Conservation (phyloP, 1,140 invertebrate species). For the Andrena cerasifolii region DNA sequence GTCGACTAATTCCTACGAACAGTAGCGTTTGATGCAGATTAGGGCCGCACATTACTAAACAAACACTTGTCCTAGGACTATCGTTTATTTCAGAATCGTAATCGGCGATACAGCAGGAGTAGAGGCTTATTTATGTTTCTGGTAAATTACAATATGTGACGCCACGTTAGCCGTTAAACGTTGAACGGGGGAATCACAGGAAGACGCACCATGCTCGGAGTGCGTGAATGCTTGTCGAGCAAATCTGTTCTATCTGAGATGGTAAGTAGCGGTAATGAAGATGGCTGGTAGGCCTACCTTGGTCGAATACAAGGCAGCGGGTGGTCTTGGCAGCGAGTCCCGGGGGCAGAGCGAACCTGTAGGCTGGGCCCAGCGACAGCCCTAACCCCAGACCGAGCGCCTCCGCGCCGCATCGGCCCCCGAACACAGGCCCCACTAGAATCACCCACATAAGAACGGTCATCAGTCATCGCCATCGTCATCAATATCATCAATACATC, state of each 20-base stretch:
- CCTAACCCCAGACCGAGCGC: constrained; percentile 82
- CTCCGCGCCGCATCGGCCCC: constrained; percentile 83
- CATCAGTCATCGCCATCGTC: constrained; percentile 77
- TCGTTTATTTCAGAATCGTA: too few species aligned
- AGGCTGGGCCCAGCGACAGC: constrained; percentile 81
- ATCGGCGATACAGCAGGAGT: too few species aligned
- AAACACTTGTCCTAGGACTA: too few species aligned
- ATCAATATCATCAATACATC: constrained; percentile 2
- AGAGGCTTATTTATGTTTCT: too few species aligned
- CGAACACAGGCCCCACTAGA: constrained; percentile 83
- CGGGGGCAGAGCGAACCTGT: constrained; percentile 83
- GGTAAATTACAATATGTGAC: too few species aligned
- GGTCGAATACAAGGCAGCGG: constrained; percentile 83
- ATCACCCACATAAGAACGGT: constrained; percentile 75
- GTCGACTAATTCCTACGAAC: too few species aligned
- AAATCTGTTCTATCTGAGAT: constrained; percentile 30
- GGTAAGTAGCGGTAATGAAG: constrained; percentile 70
- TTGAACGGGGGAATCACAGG: neutral
- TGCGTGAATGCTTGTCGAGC: neutral
- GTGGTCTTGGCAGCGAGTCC: constrained; percentile 82
- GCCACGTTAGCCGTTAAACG: too few species aligned
- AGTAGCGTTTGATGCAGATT: too few species aligned
- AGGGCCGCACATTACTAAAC: too few species aligned
- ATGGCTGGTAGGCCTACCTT: constrained; percentile 82
- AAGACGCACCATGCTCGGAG: neutral